phyloP scores from a whole-genome alignment of 2,888 invertebrate genomes.

The Tortrix viridana region DNA sequence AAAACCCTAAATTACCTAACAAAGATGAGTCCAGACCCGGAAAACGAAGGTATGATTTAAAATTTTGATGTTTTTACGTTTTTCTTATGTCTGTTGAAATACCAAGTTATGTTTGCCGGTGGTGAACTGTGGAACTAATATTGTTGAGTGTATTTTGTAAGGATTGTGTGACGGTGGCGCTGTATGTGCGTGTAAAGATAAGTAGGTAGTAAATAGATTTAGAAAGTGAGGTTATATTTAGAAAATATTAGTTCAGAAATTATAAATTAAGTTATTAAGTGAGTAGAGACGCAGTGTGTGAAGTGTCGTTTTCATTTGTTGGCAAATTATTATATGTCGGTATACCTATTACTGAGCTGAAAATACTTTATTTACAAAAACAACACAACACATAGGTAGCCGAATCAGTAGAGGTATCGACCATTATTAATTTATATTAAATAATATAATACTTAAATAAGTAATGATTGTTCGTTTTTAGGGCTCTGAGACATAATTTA shows the following conservation, averaged over 20 bases:
- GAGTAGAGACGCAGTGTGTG: too few relatives aligned
- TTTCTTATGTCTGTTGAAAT: background rate
- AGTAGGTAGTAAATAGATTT: slow-evolving; percentile 1
- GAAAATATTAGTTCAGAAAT: background rate
- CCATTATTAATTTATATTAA: too few relatives aligned
- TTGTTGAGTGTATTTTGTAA: background rate
- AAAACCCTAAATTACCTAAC: background rate
- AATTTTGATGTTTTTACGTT: background rate
- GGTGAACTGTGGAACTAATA: slow-evolving; percentile 27
- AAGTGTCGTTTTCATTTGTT: too few relatives aligned
- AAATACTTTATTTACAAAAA: too few relatives aligned
- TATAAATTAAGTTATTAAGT: too few relatives aligned
- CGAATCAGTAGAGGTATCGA: too few relatives aligned
- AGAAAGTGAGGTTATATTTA: slow-evolving; percentile 29
- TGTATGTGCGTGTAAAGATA: background rate
- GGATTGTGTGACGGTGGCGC: slow-evolving; percentile 16
- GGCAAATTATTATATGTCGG: too few relatives aligned
- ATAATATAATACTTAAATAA: too few relatives aligned
- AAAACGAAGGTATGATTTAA: slow-evolving; percentile 62
- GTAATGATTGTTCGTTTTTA: too few relatives aligned
- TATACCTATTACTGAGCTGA: too few relatives aligned
- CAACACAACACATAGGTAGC: too few relatives aligned
- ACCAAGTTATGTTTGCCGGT: slow-evolving; percentile 18
- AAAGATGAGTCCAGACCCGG: slow-evolving; percentile 68
- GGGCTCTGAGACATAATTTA: too few relatives aligned